A percentile compares a stretch with the other conserved stretches of the same genome.
Conservation (phyloP, 2,888 invertebrate species). For the Patella ulyssiponensis region DNA sequence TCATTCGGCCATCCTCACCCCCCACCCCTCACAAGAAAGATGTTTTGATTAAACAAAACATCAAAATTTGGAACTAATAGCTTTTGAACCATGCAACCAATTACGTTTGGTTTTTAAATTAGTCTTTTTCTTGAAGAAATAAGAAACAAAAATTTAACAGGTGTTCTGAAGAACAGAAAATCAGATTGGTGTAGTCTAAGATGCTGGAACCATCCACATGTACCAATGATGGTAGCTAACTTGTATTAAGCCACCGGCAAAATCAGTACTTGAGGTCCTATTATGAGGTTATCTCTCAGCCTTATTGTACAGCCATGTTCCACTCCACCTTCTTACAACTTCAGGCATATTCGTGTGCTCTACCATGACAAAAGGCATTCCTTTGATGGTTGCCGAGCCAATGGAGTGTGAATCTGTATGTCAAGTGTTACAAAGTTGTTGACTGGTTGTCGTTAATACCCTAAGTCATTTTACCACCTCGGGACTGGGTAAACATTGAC, state of each 20-base stretch:
- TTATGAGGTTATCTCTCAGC: not conserved
- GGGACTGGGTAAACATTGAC: not conserved
- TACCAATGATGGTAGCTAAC: not conserved
- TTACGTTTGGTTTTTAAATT: too few species aligned
- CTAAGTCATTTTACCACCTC: not conserved
- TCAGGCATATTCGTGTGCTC: constrained; percentile 1
- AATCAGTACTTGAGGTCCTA: constrained; percentile 1
- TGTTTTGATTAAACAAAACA: too few species aligned
- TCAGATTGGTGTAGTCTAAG: too few species aligned
- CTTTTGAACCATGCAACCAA: too few species aligned
- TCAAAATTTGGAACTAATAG: too few species aligned
- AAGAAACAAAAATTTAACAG: too few species aligned
- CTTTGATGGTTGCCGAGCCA: not conserved
- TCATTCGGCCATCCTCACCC: too few species aligned
- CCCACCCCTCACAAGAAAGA: too few species aligned
- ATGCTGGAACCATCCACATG: not conserved
- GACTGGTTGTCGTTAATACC: not conserved
- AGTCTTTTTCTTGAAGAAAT: too few species aligned
- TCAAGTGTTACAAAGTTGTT: constrained; percentile 12
- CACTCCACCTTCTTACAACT: not conserved
- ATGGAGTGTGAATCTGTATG: constrained; percentile 5
- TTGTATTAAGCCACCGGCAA: not conserved
- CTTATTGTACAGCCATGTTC: constrained; percentile 9
- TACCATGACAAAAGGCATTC: constrained; percentile 11
- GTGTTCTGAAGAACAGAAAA: too few species aligned